Conservation (phyloP, 2,888 invertebrate species). For the Pomacea canaliculata region DNA sequence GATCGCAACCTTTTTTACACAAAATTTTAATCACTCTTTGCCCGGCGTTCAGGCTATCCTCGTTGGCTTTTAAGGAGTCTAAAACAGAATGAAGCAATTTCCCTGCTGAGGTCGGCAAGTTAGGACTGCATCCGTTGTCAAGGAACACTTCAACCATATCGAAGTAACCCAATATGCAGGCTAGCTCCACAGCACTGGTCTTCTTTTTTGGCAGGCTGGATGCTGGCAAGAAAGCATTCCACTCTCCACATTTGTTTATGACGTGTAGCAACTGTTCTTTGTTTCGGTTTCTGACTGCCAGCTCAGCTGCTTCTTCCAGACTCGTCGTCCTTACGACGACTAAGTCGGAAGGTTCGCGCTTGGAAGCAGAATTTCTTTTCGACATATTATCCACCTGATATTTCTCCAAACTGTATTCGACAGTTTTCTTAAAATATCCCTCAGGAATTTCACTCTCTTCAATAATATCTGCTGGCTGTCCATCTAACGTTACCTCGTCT, state of each 20-base stretch:
- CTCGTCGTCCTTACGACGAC: not conserved
- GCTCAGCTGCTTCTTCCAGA: conserved; percentile 15
- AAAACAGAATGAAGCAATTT: conserved; percentile 47
- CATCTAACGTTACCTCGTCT: too few relatives aligned
- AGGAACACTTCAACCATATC: conserved; percentile 44
- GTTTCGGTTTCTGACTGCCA: conserved; percentile 25
- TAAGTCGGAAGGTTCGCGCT: too few relatives aligned
- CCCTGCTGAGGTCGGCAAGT: conserved; percentile 46
- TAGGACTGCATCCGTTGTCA: conserved; percentile 49
- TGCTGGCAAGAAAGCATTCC: conserved; percentile 11
- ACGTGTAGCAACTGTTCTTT: conserved; percentile 21
- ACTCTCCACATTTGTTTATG: conserved; percentile 20
- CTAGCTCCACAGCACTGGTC: conserved; percentile 40
- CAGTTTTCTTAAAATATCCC: too few relatives aligned
- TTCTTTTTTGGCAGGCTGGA: conserved; percentile 14
- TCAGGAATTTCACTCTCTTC: too few relatives aligned
- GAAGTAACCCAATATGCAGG: conserved; percentile 43
- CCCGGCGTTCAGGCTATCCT: conserved; percentile 35
- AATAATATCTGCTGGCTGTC: too few relatives aligned
- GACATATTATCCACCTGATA: too few relatives aligned
- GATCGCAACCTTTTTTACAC: conserved; percentile 40
- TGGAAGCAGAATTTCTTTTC: too few relatives aligned
- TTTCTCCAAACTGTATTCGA: too few relatives aligned
- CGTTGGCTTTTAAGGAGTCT: conserved; percentile 37
- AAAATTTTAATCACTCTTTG: conserved; percentile 32